These are phyloP conservation scores for Drosophila pseudotakahashii DNA, from an alignment of 2,888 invertebrate genomes.

Conservation along the genomic window DNA sequence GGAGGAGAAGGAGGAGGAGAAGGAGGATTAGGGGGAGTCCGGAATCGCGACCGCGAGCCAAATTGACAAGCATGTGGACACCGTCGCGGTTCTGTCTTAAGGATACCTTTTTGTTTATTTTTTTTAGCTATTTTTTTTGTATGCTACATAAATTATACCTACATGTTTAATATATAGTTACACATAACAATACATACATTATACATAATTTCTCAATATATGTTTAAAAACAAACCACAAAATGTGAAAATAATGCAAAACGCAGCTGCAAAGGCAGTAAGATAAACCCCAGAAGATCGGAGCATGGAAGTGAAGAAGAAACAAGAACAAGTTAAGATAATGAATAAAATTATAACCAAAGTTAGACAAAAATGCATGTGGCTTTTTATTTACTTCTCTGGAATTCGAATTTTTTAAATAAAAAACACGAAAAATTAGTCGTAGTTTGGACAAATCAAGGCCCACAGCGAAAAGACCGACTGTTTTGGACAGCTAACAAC, in stretches of 20 bases:
- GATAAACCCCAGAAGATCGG: conserved; percentile 41
- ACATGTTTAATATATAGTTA: conserved; percentile 65
- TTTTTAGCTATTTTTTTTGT: conserved; percentile 67
- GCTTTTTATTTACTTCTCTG: too few relatives aligned
- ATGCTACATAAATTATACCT: conserved; percentile 76
- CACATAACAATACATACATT: conserved; percentile 42
- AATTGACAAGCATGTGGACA: conserved; percentile 26
- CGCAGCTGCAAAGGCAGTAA: conserved; percentile 49
- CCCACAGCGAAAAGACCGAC: too few relatives aligned
- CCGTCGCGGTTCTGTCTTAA: conserved; percentile 52
- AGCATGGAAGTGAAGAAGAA: conserved; percentile 32
- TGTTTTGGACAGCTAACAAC: too few relatives aligned
- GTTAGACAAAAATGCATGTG: conserved; percentile 59
- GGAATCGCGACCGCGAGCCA: conserved; percentile 5
- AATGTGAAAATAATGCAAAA: conserved; percentile 36
- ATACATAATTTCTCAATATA: conserved; percentile 68
- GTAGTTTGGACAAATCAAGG: too few relatives aligned
- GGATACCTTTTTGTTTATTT: conserved; percentile 64
- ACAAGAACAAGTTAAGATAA: conserved; percentile 70
- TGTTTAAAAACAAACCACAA: conserved; percentile 48
- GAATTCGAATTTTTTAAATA: too few relatives aligned
- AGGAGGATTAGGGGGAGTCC: neutral
- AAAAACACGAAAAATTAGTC: too few relatives aligned
- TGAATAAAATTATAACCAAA: conserved; percentile 76
- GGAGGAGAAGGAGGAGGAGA: conserved; percentile 14